phyloP scores from a whole-genome alignment of 2,888 invertebrate species.

The Mesorhabditis sp. region DNA sequence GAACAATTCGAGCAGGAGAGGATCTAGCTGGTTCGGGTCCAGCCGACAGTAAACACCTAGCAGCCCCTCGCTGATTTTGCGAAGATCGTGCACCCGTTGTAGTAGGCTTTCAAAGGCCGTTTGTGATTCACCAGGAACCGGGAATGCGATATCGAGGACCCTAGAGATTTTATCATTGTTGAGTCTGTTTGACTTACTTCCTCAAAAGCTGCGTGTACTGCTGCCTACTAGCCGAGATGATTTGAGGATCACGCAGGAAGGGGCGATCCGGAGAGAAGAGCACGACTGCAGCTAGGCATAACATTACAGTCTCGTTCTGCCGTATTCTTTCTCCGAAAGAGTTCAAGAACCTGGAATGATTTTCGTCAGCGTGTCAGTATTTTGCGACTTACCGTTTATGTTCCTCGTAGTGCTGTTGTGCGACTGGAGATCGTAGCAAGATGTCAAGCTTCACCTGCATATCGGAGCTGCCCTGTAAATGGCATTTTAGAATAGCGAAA shows the following conservation, averaged over 20 bases:
- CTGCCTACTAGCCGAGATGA: neutral
- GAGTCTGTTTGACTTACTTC: conserved; percentile 3
- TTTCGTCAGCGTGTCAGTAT: neutral
- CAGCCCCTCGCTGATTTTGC: conserved; percentile 36
- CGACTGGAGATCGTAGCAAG: conserved; percentile 75
- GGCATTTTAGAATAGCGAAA: neutral
- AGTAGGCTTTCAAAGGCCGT: conserved; percentile 21
- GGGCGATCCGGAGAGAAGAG: conserved; percentile 73
- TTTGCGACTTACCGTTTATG: conserved; percentile 69
- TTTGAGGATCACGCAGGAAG: neutral
- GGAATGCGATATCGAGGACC: conserved; percentile 1
- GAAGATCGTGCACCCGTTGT: conserved; percentile 35
- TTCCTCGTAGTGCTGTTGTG: conserved; percentile 77
- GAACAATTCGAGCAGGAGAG: conserved; percentile 43
- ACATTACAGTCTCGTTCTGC: conserved; percentile 81
- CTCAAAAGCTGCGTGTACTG: neutral
- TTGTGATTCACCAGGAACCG: neutral
- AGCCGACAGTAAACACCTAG: conserved; percentile 42
- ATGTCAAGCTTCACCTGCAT: conserved; percentile 74
- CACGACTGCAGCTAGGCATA: conserved; percentile 83
- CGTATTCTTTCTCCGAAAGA: conserved; percentile 67
- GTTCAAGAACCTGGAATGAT: conserved; percentile 27
- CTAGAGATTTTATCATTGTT: neutral
- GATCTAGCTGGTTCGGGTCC: conserved; percentile 44
- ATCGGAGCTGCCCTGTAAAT: conserved; percentile 13